These are phyloP conservation scores for Synergus laeviventris DNA, from an alignment of 2,888 invertebrate genomes.

Conservation along the genomic window DNA sequence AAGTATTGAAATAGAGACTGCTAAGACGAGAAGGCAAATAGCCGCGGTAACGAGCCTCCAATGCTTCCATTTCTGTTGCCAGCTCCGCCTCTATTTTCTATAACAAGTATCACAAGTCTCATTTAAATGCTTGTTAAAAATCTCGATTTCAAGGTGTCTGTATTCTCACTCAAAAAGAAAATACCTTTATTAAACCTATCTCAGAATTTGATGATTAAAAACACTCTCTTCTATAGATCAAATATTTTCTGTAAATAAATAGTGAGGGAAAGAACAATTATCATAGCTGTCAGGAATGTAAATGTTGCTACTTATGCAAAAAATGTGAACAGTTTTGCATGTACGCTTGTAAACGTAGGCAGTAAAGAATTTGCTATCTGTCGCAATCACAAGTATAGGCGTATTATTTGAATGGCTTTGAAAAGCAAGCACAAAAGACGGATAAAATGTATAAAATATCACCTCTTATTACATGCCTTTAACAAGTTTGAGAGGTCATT, in stretches of 20 bases:
- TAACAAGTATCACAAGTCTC: constrained; percentile 63
- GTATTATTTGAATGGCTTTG: constrained; percentile 16
- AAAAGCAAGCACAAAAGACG: background rate
- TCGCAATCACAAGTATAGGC: constrained; percentile 17
- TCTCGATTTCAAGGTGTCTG: background rate
- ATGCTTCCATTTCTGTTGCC: constrained; percentile 74
- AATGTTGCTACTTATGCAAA: constrained; percentile 1
- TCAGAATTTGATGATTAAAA: background rate
- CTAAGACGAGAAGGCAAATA: constrained; percentile 70
- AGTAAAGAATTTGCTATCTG: constrained; percentile 9
- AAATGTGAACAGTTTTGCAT: constrained; percentile 14
- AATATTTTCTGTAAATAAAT: background rate
- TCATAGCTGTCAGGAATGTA: background rate
- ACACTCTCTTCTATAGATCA: background rate
- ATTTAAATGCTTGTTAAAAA: constrained; percentile 42
- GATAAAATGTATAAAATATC: background rate
- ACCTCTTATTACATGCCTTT: background rate
- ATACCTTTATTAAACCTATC: background rate
- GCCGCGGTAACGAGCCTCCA: constrained; percentile 75
- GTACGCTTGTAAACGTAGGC: constrained; percentile 9
- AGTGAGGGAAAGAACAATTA: constrained; percentile 13
- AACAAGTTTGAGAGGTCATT: background rate
- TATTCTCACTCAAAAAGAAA: background rate
- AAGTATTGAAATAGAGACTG: constrained; percentile 68
- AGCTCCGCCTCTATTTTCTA: constrained; percentile 79